Percentiles rank a stretch among this genome's conserved stretches.
phyloP scores from a whole-genome alignment of 1,140 invertebrate species.

The Drosophila melanogaster region DNA sequence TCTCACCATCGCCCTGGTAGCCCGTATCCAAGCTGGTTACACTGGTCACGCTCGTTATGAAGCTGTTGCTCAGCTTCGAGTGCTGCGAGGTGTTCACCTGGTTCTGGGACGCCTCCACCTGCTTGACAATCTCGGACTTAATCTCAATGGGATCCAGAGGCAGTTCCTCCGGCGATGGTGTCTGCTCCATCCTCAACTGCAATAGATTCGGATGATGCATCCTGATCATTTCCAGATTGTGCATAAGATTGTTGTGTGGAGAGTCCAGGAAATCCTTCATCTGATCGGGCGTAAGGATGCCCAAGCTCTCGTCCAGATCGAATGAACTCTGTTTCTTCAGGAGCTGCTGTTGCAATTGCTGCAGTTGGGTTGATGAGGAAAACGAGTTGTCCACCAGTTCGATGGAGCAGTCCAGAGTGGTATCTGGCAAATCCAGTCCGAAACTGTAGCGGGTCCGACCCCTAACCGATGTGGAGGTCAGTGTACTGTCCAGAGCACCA shows the following conservation, averaged over 20 bases:
- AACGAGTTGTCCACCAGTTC: slow-evolving; percentile 79
- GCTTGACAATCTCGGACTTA: slow-evolving; percentile 78
- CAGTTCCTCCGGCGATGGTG: slow-evolving; percentile 92
- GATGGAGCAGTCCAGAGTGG: slow-evolving; percentile 76
- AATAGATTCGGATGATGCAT: slow-evolving; percentile 50
- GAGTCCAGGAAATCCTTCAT: slow-evolving; percentile 87
- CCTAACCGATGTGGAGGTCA: slow-evolving; percentile 22
- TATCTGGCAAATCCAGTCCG: slow-evolving; percentile 75
- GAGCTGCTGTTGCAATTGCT: slow-evolving; percentile 74
- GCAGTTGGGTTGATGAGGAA: slow-evolving; percentile 60
- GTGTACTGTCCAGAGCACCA: slow-evolving; percentile 29
- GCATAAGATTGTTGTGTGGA: slow-evolving; percentile 84
- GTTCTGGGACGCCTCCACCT: slow-evolving; percentile 83
- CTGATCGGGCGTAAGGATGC: slow-evolving; percentile 93
- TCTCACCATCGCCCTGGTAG: slow-evolving; percentile 94
- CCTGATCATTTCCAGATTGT: slow-evolving; percentile 85
- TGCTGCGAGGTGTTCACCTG: slow-evolving; percentile 41
- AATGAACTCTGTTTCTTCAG: slow-evolving; percentile 91
- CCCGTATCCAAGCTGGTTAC: slow-evolving; percentile 94
- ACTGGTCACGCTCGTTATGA: slow-evolving; percentile 93
- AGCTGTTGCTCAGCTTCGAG: slow-evolving; percentile 87
- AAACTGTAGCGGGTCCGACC: slow-evolving; percentile 71
- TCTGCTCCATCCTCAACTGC: slow-evolving; percentile 88
- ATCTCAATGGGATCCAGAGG: slow-evolving; percentile 89
- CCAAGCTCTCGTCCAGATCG: slow-evolving; percentile 91